These are phyloP conservation scores for Platysternon megacephalum DNA, from an alignment of 2,113 vertebrate genomes.

Conservation along the genomic window DNA sequence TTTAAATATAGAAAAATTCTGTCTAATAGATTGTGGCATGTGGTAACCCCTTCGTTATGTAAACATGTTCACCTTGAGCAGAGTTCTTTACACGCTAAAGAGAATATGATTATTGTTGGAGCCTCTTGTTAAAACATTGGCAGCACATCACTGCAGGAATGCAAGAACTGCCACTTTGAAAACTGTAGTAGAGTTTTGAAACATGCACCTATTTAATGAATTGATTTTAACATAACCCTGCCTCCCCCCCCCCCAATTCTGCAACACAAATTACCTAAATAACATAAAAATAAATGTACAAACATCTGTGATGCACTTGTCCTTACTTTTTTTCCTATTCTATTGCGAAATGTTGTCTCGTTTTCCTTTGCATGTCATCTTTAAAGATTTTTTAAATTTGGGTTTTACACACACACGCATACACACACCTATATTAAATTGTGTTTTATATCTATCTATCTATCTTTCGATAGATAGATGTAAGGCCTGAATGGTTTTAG, in stretches of 20 bases:
- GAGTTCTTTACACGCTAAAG: background rate
- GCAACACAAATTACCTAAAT: no score
- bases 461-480: no score
- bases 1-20: background rate
- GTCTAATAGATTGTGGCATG: background rate
- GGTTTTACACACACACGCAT: background rate
- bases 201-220: fast-evolving
- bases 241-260: background rate
- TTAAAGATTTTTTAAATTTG: background rate
- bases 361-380: no score
- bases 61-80: background rate
- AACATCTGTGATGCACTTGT: background rate
- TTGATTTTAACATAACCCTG: background rate
- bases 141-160: background rate
- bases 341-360: background rate
- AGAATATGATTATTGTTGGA: background rate
- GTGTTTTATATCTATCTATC: background rate
- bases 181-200: background rate
- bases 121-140: background rate
- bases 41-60: background rate
- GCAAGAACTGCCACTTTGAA: background rate
- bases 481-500: background rate
- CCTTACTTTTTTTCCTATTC: background rate
- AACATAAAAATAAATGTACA: background rate
- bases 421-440: no score